These are phyloP conservation scores for Elgaria multicarinata DNA, from an alignment of 2,113 vertebrate genomes.

Conservation along the genomic window DNA sequence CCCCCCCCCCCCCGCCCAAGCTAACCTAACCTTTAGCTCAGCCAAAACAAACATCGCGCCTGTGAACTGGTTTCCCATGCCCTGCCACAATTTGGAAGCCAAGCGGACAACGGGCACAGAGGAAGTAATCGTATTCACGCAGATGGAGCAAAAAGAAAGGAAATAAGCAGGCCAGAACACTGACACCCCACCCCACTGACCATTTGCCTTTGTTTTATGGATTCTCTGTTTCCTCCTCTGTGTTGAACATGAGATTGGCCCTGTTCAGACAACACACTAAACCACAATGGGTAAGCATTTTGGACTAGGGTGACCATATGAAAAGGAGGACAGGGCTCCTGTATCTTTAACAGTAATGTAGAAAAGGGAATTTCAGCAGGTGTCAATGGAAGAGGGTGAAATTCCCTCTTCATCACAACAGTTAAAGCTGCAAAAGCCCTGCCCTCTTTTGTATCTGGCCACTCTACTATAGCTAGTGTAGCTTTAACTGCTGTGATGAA, in stretches of 20 bases:
- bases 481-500: too few relatives aligned
- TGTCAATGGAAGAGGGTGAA: too few relatives aligned
- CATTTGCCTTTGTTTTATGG: neutral
- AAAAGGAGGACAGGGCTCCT: too few relatives aligned
- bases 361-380: too few relatives aligned
- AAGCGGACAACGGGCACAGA: neutral
- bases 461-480: too few relatives aligned
- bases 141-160: neutral
- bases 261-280: too few relatives aligned
- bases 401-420: too few relatives aligned
- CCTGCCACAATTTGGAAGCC: slow-evolving; percentile 17
- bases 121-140: neutral
- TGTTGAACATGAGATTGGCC: neutral
- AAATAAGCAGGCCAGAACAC: neutral
- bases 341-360: too few relatives aligned
- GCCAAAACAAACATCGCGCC: slow-evolving; percentile 21
- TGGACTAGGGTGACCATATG: too few relatives aligned
- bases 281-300: too few relatives aligned
- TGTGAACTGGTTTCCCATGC: slow-evolving; percentile 28
- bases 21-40: slow-evolving; percentile 26
- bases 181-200: neutral
- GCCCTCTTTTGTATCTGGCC: too few relatives aligned
- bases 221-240: neutral
- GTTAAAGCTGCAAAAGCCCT: too few relatives aligned
- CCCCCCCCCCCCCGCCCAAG: slow-evolving; percentile 19